A percentile compares a stretch with the other conserved stretches of the same genome.
phyloP scores from a whole-genome alignment of 2,113 vertebrate genomes.

The Brachyhypopomus gauderio region DNA sequence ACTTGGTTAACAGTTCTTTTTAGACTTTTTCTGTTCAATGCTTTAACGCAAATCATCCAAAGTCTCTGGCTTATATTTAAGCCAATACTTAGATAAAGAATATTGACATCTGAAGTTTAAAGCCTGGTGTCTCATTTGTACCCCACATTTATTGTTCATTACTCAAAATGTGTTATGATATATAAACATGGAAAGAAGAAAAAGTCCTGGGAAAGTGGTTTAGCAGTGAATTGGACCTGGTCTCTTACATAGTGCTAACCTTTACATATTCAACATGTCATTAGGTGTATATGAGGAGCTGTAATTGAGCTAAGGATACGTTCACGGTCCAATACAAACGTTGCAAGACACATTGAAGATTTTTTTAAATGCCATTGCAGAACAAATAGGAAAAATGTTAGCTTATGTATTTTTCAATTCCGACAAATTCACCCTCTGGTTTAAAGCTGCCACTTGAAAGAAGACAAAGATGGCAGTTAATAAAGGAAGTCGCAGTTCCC shows the following conservation, averaged over 20 bases:
- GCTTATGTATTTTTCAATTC: slow-evolving; percentile 5
- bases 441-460: background rate
- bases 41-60: no score
- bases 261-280: background rate
- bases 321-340: slow-evolving; percentile 2
- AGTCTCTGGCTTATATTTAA: no score
- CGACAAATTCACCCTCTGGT: slow-evolving; percentile 3
- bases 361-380: background rate
- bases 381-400: background rate
- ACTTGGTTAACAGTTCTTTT: no score
- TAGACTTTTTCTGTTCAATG: no score
- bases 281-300: background rate
- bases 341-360: background rate
- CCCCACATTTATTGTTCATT: background rate
- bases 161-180: background rate
- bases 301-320: background rate
- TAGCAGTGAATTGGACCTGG: slow-evolving; percentile 21
- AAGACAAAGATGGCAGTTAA: slow-evolving; percentile 40
- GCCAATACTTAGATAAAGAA: no score
- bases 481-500: slow-evolving; percentile 8
- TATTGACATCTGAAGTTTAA: background rate
- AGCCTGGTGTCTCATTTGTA: background rate
- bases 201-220: slow-evolving; percentile 13
- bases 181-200: background rate
- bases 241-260: background rate